Evolutionary conservation across 2,888 invertebrate genomes (phyloP).

Genomic region (Ellobium chinense): DNA sequence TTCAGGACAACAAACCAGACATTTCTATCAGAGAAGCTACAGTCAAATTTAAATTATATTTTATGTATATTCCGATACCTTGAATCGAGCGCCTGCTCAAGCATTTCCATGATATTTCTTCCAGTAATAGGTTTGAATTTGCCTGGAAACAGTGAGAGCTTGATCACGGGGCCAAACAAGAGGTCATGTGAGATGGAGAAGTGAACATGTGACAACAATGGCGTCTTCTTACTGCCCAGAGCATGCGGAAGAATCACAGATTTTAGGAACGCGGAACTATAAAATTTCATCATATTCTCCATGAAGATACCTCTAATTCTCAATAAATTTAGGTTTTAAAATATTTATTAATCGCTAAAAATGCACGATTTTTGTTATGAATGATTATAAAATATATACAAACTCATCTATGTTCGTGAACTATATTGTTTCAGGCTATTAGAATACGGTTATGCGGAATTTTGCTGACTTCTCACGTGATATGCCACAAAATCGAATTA

Average conservation of each 20-base stretch:
- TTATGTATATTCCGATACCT: conserved; percentile 65
- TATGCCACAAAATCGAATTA: background rate
- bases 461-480: conserved; percentile 15
- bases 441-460: background rate
- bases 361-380: too few relatives aligned
- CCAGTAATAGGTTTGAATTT: conserved; percentile 77
- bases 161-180: conserved; percentile 81
- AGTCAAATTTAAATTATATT: conserved; percentile 1
- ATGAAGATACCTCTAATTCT: too few relatives aligned
- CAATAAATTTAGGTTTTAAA: too few relatives aligned
- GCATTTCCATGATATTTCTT: conserved; percentile 77
- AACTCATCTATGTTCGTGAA: too few relatives aligned
- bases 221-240: conserved; percentile 53
- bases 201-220: conserved; percentile 79
- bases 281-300: background rate
- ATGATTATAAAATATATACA: too few relatives aligned
- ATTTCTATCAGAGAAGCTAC: background rate
- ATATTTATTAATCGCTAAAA: too few relatives aligned
- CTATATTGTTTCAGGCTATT: too few relatives aligned
- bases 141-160: conserved; percentile 77
- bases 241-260: conserved; percentile 45
- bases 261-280: background rate
- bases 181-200: conserved; percentile 80
- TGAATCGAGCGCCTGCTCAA: conserved; percentile 77
- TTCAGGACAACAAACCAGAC: background rate